Conservation (phyloP, 2,797 vertebrate species). For the Aulostomus chinensis region DNA sequence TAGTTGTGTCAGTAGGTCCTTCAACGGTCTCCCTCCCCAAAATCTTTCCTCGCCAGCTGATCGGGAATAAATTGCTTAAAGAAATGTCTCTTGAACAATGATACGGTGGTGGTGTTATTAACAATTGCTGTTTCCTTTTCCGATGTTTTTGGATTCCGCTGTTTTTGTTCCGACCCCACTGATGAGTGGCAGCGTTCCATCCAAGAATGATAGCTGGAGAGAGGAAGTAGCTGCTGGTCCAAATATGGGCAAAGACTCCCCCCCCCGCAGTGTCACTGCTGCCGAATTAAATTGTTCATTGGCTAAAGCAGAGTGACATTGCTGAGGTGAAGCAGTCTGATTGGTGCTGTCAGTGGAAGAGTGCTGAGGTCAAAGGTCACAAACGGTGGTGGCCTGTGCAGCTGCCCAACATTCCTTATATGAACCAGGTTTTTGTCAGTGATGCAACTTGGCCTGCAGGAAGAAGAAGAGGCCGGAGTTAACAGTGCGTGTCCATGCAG, state of each 20-base stretch:
- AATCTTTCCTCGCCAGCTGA: constrained; percentile 36
- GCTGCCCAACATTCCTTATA: constrained; percentile 58
- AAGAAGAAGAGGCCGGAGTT: constrained; percentile 11
- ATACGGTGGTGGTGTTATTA: too few relatives aligned
- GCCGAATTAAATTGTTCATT: constrained; percentile 24
- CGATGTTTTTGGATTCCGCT: constrained; percentile 16
- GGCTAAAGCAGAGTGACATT: constrained; percentile 31
- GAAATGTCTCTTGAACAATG: too few relatives aligned
- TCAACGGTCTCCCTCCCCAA: constrained; percentile 33
- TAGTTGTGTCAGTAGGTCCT: constrained; percentile 53
- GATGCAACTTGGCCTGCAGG: constrained; percentile 70
- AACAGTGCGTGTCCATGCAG: background rate
- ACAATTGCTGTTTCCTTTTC: too few relatives aligned
- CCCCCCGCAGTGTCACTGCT: constrained; percentile 24
- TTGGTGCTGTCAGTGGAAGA: constrained; percentile 49
- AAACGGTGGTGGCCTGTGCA: constrained; percentile 49
- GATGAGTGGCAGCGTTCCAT: constrained; percentile 26
- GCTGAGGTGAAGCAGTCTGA: constrained; percentile 38
- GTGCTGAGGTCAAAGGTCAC: constrained; percentile 66
- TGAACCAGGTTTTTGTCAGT: constrained; percentile 57
- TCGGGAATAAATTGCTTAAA: constrained; percentile 20
- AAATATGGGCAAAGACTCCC: constrained; percentile 31
- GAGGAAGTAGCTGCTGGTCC: constrained; percentile 28
- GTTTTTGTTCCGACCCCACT: constrained; percentile 13
- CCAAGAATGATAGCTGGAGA: constrained; percentile 5